phyloP scores from a whole-genome alignment of 2,888 invertebrate genomes.

The Drosophila atroscutellata region DNA sequence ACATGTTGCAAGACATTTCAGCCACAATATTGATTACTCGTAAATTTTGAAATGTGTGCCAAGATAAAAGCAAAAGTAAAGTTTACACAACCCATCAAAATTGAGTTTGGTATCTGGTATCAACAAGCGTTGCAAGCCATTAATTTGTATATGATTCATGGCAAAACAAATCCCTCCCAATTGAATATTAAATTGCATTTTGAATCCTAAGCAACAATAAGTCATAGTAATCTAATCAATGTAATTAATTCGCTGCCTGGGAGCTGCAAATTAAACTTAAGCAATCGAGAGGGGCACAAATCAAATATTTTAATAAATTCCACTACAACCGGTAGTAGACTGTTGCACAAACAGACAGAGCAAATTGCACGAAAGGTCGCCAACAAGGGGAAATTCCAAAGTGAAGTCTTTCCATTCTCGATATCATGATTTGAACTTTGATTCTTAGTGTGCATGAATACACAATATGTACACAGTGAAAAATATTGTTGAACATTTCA shows the following conservation, averaged over 20 bases:
- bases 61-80: conserved; percentile 58
- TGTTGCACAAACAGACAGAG: conserved; percentile 30
- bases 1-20: conserved; percentile 36
- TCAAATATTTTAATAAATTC: conserved; percentile 16
- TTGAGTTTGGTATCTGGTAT: conserved; percentile 28
- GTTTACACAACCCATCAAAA: conserved; percentile 61
- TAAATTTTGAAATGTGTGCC: conserved; percentile 51
- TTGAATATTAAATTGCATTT: conserved; percentile 15
- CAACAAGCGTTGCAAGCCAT: conserved; percentile 41
- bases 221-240: conserved; percentile 35
- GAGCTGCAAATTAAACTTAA: conserved; percentile 17
- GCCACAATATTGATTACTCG: conserved; percentile 47
- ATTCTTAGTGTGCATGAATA: conserved; percentile 6
- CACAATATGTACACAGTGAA: not conserved
- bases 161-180: not conserved
- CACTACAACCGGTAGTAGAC: not conserved
- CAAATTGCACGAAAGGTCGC: conserved; percentile 34
- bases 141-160: conserved; percentile 31
- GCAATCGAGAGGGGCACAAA: conserved; percentile 16
- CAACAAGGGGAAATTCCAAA: conserved; percentile 35
- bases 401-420: not conserved
- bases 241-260: conserved; percentile 35
- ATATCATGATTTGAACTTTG: conserved; percentile 46
- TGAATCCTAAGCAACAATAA: conserved; percentile 10
- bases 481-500: not conserved